Evolutionary conservation across 1,140 invertebrate genomes (phyloP).

Genomic region (Portunus trituberculatus): DNA sequence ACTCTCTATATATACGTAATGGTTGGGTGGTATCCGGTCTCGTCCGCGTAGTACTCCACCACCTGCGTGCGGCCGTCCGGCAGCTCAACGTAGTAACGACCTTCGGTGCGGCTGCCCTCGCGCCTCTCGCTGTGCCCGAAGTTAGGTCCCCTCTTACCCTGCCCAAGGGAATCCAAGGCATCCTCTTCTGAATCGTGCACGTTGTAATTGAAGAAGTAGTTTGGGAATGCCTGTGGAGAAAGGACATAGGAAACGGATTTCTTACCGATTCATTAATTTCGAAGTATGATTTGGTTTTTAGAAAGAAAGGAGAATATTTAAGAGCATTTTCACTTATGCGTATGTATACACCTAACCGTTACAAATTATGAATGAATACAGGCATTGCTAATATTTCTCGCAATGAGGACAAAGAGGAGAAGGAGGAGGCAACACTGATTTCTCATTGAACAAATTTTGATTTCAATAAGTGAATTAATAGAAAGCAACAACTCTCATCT

Average conservation of each 20-base stretch:
- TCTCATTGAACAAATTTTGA: too few relatives aligned
- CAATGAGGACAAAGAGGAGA: too few relatives aligned
- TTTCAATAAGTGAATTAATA: too few relatives aligned
- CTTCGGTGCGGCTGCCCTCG: constrained; percentile 39
- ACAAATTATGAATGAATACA: too few relatives aligned
- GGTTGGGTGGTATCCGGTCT: constrained; percentile 95
- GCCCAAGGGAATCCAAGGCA: not conserved
- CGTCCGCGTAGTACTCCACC: constrained; percentile 95
- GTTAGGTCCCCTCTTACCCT: not conserved
- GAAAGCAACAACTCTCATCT: too few relatives aligned
- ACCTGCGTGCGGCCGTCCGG: constrained; percentile 86
- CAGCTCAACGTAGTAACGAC: constrained; percentile 55
- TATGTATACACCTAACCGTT: too few relatives aligned
- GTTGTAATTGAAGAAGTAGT: constrained; percentile 33
- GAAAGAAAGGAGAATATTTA: too few relatives aligned
- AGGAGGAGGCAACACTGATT: too few relatives aligned
- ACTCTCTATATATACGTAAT: constrained; percentile 96
- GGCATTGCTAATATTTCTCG: too few relatives aligned
- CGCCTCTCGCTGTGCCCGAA: constrained; percentile 51
- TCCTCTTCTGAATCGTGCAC: not conserved
- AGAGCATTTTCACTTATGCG: too few relatives aligned
- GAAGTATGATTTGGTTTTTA: too few relatives aligned
- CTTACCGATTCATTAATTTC: not conserved
- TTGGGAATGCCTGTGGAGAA: not conserved
- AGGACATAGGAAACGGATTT: not conserved